A percentile compares a stretch with the other conserved stretches of the same genome.
These are phyloP conservation scores for Thamnophis elegans DNA, from an alignment of 2,797 vertebrate species.

Conservation along the genomic window DNA sequence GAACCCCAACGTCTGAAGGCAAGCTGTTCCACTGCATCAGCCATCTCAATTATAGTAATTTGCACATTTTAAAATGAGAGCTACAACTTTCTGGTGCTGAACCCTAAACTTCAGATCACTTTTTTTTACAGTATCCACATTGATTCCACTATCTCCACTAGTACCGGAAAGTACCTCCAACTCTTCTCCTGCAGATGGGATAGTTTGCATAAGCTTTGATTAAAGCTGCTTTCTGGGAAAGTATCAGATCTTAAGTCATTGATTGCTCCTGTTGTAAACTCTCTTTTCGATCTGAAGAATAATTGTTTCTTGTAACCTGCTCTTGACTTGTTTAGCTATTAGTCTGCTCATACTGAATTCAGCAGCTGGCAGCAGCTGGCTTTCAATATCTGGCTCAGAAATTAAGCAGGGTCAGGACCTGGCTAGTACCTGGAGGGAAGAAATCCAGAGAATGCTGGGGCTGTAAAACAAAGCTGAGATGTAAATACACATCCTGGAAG, in stretches of 20 bases:
- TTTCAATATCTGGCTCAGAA: neutral
- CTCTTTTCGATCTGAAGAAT: neutral
- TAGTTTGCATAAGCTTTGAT: neutral
- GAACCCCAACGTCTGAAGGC: neutral
- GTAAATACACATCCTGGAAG: neutral
- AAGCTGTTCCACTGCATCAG: neutral
- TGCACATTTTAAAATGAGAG: neutral
- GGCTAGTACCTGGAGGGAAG: neutral
- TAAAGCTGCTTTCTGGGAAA: neutral
- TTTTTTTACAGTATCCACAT: neutral
- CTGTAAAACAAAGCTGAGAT: neutral
- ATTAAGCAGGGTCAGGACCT: neutral
- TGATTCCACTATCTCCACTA: neutral
- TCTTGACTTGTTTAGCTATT: neutral
- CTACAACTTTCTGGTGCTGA: neutral
- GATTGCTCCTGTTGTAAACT: neutral
- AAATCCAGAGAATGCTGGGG: neutral
- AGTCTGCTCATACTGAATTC: neutral
- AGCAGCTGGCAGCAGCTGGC: neutral
- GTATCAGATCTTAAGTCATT: neutral
- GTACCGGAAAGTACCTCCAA: neutral
- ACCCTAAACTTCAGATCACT: neutral
- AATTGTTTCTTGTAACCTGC: neutral
- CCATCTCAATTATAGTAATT: neutral
- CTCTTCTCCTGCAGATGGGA: neutral